These are phyloP conservation scores for Drosophila paramelanica DNA, from an alignment of 2,888 invertebrate species.

Conservation along the genomic window DNA sequence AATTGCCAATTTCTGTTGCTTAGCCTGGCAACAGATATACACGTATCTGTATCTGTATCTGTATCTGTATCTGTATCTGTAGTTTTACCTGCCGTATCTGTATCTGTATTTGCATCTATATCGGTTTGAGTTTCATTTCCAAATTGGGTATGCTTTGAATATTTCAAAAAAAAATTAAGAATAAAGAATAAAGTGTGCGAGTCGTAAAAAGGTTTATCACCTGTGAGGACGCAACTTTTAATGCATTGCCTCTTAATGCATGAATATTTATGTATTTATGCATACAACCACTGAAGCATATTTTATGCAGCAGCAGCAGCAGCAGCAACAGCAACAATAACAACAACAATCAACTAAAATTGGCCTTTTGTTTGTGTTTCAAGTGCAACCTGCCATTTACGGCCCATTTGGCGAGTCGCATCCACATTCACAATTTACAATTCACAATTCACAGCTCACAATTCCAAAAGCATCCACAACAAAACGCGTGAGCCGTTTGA, in stretches of 20 bases:
- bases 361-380: constrained; percentile 63
- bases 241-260: constrained; percentile 68
- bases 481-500: constrained; percentile 71
- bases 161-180: constrained; percentile 1
- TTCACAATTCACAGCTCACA: constrained; percentile 19
- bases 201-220: constrained; percentile 55
- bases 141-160: constrained; percentile 7
- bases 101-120: constrained; percentile 1
- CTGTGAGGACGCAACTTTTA: constrained; percentile 47
- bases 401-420: constrained; percentile 38
- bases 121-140: constrained; percentile 14
- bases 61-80: background rate
- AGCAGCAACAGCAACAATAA: constrained; percentile 23
- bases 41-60: background rate
- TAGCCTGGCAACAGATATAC: constrained; percentile 5
- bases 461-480: constrained; percentile 36
- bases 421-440: constrained; percentile 40
- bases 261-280: constrained; percentile 65
- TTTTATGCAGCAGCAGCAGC: constrained; percentile 55
- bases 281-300: constrained; percentile 50
- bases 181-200: background rate
- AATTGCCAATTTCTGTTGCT: constrained; percentile 49
- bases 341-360: constrained; percentile 43
- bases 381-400: constrained; percentile 73
- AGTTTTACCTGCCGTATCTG: background rate